Conservation (phyloP, 2,113 vertebrate species). For the Orientallactaga bullata region DNA sequence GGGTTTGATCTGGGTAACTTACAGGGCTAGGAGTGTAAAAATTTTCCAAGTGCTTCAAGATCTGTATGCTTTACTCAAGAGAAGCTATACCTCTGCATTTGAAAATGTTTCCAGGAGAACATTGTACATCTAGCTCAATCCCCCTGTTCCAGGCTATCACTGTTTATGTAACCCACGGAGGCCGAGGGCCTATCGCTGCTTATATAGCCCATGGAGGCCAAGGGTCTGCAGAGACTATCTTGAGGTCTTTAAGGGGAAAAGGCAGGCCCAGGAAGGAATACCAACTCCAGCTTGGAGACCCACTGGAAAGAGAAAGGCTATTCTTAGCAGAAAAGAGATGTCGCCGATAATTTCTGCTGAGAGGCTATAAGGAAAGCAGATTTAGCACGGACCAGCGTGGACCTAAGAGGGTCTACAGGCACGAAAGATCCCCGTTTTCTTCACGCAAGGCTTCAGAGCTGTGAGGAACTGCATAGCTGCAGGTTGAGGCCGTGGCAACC, state of each 20-base stretch:
- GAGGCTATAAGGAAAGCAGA: background rate
- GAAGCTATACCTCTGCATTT: background rate
- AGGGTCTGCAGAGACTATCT: background rate
- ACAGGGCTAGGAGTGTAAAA: background rate
- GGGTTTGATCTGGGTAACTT: background rate
- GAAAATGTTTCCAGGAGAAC: background rate
- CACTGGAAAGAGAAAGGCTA: background rate
- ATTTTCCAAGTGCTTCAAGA: background rate
- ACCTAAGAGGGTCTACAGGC: background rate
- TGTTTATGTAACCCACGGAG: background rate
- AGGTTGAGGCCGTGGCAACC: too few relatives aligned
- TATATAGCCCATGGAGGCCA: background rate
- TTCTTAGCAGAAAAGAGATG: background rate
- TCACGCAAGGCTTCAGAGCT: accelerated
- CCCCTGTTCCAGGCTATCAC: background rate
- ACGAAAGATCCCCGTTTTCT: background rate
- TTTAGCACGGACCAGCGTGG: background rate
- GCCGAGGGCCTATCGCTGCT: too few relatives aligned
- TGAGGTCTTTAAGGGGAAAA: background rate
- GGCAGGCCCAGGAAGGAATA: background rate
- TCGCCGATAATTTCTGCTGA: background rate
- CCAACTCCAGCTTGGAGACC: too few relatives aligned
- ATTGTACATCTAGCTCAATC: background rate
- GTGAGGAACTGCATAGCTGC: background rate
- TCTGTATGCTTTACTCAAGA: too few relatives aligned